phyloP scores from a whole-genome alignment of 2,113 vertebrate species.

The Leuciscus idus region DNA sequence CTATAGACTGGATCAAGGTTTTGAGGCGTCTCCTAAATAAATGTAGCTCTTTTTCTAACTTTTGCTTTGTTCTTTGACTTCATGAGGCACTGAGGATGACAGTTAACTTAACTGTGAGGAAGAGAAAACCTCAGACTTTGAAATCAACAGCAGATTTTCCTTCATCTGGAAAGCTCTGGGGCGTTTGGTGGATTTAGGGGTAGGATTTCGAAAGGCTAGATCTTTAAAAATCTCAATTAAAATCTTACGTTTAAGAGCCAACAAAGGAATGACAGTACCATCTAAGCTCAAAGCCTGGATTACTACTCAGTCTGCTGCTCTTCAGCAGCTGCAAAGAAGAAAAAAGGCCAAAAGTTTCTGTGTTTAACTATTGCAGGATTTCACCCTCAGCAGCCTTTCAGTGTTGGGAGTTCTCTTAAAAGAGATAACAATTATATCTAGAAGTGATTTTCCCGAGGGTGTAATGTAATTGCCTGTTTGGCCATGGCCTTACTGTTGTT shows the following conservation, averaged over 20 bases:
- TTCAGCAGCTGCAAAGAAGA: conserved; percentile 10
- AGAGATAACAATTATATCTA: conserved; percentile 35
- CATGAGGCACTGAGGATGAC: conserved; percentile 1
- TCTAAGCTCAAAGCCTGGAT: conserved; percentile 43
- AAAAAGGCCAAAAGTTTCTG: conserved; percentile 18
- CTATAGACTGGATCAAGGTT: not conserved
- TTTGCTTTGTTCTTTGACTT: conserved; percentile 14
- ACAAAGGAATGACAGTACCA: conserved; percentile 23
- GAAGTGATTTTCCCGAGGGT: conserved; percentile 28
- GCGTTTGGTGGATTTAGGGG: conserved; percentile 3
- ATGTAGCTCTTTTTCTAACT: not conserved
- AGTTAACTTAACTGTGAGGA: not conserved
- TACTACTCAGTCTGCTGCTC: conserved; percentile 43
- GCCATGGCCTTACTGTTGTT: conserved; percentile 27
- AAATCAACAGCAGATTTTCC: conserved; percentile 57
- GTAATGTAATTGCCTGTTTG: conserved; percentile 49
- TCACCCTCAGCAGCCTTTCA: not conserved
- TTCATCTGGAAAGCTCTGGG: conserved; percentile 49
- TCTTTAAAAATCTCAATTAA: conserved; percentile 65
- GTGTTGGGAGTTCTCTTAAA: not conserved
- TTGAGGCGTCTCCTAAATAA: not conserved
- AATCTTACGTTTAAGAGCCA: conserved; percentile 40
- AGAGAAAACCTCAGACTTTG: conserved; percentile 27
- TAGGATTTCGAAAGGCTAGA: conserved; percentile 57
- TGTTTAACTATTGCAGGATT: not conserved